A percentile compares a stretch with the other conserved stretches of the same genome.
Conservation (phyloP, 1,140 invertebrate species). For the Drosophila lowei region DNA sequence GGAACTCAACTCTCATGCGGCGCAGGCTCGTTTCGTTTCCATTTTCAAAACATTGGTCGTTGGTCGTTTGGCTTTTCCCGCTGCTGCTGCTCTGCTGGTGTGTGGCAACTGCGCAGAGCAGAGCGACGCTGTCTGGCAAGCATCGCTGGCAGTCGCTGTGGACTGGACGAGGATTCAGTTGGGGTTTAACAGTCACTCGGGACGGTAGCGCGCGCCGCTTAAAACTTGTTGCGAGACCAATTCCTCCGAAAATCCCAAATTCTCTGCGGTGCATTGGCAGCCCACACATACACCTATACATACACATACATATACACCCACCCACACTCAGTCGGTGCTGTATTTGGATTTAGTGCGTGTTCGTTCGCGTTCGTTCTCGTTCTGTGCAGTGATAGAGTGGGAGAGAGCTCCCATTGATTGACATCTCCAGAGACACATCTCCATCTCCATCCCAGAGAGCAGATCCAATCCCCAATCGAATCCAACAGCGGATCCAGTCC, state of each 20-base stretch:
- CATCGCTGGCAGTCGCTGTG: constrained; percentile 48
- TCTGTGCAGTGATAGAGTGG: constrained; percentile 2
- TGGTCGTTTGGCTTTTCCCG: constrained; percentile 51
- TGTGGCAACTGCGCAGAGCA: constrained; percentile 22
- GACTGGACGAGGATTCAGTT: constrained; percentile 79
- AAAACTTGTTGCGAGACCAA: constrained; percentile 78
- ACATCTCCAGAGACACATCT: too few relatives aligned
- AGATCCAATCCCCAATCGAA: too few relatives aligned
- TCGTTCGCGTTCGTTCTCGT: constrained; percentile 9
- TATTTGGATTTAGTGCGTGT: constrained; percentile 1
- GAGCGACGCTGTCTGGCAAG: constrained; percentile 3
- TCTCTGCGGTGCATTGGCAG: constrained; percentile 79
- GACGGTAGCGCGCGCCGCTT: constrained; percentile 81
- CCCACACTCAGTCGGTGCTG: constrained; percentile 5
- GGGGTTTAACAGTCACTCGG: constrained; percentile 84
- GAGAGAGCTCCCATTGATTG: neutral
- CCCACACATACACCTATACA: constrained; percentile 17
- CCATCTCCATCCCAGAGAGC: too few relatives aligned
- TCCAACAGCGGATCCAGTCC: too few relatives aligned
- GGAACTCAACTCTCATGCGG: constrained; percentile 50
- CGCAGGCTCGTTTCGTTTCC: constrained; percentile 74
- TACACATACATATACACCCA: constrained; percentile 18
- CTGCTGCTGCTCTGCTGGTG: constrained; percentile 27
- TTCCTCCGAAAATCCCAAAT: constrained; percentile 82
- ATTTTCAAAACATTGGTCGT: constrained; percentile 52